These are phyloP conservation scores for Sus cebifrons DNA, from an alignment of 2,797 vertebrate species.

Conservation along the genomic window DNA sequence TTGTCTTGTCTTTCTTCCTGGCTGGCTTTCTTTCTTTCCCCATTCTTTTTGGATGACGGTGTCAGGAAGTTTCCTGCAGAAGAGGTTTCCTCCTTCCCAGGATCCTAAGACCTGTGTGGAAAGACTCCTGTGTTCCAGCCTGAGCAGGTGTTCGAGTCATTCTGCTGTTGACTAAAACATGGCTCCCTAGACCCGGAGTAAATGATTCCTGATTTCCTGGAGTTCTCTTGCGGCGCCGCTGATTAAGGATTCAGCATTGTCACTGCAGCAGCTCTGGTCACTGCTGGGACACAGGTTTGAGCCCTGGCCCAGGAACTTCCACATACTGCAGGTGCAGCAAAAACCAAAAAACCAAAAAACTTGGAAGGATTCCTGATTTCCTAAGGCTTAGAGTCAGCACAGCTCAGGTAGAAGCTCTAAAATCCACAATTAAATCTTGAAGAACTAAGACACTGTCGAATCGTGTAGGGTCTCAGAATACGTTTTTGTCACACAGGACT, in stretches of 20 bases:
- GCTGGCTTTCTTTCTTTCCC: too few species aligned
- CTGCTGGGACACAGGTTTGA: too few species aligned
- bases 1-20: too few species aligned
- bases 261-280: too few species aligned
- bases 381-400: background rate
- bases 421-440: background rate
- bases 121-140: background rate
- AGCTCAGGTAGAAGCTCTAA: background rate
- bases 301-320: too few species aligned
- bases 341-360: too few species aligned
- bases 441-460: background rate
- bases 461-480: background rate
- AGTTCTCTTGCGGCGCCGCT: too few species aligned
- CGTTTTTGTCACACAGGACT: background rate
- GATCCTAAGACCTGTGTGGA: background rate
- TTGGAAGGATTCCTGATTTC: background rate
- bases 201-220: background rate
- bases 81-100: conserved; percentile 3
- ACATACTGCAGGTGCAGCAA: too few species aligned
- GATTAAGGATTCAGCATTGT: too few species aligned
- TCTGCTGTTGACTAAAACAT: background rate
- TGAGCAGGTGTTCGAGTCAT: background rate
- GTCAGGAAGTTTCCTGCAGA: background rate
- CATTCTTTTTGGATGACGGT: background rate
- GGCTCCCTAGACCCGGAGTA: background rate